These are phyloP conservation scores for Himalopsyche phryganea DNA, from an alignment of 1,140 invertebrate genomes.

Conservation along the genomic window DNA sequence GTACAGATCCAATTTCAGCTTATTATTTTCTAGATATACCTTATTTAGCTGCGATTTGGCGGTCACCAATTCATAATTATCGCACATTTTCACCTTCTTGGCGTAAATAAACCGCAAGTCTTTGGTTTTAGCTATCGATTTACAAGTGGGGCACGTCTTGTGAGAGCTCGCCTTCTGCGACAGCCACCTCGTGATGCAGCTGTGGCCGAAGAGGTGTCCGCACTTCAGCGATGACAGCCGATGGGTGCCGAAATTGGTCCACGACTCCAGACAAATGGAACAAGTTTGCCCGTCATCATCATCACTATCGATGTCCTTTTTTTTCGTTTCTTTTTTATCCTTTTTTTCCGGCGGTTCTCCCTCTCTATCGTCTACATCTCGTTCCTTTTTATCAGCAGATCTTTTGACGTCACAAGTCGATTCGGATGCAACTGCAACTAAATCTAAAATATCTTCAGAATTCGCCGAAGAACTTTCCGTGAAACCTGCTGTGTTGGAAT, in stretches of 20 bases:
- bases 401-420: too few species aligned
- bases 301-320: conserved; percentile 37
- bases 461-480: too few species aligned
- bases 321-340: conserved; percentile 4
- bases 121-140: conserved; percentile 65
- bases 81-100: conserved; percentile 48
- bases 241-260: conserved; percentile 83
- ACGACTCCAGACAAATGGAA: conserved; percentile 82
- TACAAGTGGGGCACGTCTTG: conserved; percentile 81
- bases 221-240: conserved; percentile 78
- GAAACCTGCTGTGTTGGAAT: too few species aligned
- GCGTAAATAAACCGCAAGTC: conserved; percentile 71
- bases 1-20: conserved; percentile 41
- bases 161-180: conserved; percentile 41
- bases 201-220: conserved; percentile 86
- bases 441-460: too few species aligned
- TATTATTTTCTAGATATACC: conserved; percentile 41
- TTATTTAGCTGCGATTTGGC: conserved; percentile 52
- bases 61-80: conserved; percentile 52
- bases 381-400: background rate
- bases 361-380: background rate
- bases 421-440: too few species aligned
- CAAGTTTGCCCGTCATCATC: conserved; percentile 68
- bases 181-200: conserved; percentile 82
- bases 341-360: conserved; percentile 15